These are phyloP conservation scores for Malthinus flaveolus DNA, from an alignment of 2,888 invertebrate species.

Conservation along the genomic window DNA sequence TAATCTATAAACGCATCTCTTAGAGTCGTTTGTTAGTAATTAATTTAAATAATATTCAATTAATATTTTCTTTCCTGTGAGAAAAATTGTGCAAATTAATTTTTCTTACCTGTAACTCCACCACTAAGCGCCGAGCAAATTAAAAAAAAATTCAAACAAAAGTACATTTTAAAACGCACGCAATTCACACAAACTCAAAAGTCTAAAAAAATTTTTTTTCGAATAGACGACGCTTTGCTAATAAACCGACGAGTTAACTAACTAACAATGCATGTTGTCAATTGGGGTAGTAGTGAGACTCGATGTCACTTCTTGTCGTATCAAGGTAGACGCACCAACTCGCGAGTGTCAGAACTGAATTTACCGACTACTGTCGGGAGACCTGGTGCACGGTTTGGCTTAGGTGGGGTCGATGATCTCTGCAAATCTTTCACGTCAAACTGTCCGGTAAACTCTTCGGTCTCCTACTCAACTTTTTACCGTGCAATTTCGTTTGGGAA, in stretches of 20 bases:
- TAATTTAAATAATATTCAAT: too few relatives aligned
- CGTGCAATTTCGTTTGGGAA: slow-evolving; percentile 15
- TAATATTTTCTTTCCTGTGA: too few relatives aligned
- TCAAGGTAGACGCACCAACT: slow-evolving; percentile 23
- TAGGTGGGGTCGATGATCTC: slow-evolving; percentile 40
- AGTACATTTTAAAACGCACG: background rate
- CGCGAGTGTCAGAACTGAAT: slow-evolving; percentile 26
- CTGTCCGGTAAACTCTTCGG: slow-evolving; percentile 33
- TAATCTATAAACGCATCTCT: too few relatives aligned
- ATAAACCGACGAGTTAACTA: background rate
- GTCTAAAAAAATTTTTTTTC: background rate
- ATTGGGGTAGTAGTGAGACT: background rate
- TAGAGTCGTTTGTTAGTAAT: too few relatives aligned
- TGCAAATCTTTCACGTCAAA: slow-evolving; percentile 39
- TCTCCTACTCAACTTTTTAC: slow-evolving; percentile 27
- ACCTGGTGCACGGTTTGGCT: slow-evolving; percentile 35
- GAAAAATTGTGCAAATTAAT: too few relatives aligned
- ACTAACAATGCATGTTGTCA: background rate
- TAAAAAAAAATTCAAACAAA: background rate
- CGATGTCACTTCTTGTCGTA: slow-evolving; percentile 23
- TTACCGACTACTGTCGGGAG: slow-evolving; percentile 24
- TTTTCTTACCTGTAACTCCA: background rate
- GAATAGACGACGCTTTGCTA: background rate
- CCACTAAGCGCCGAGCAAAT: background rate
- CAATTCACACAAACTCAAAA: background rate